Conservation (phyloP, 2,113 vertebrate species). For the Corvus cornix region DNA sequence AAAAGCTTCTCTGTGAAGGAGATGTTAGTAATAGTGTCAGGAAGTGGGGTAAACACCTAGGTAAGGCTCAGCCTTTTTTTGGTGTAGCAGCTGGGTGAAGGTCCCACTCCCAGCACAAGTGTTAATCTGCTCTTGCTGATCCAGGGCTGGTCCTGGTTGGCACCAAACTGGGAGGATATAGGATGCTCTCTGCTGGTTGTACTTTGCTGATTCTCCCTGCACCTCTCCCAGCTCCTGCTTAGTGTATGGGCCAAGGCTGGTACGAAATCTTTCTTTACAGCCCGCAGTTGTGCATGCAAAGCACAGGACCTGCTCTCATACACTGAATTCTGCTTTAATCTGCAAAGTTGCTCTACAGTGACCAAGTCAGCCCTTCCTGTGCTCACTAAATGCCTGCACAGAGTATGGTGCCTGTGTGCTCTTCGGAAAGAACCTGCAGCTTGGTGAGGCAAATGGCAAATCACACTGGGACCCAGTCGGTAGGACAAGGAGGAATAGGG, state of each 20-base stretch:
- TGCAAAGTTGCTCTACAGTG: neutral
- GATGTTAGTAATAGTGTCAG: neutral
- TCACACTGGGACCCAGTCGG: accelerated
- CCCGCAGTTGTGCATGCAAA: accelerated
- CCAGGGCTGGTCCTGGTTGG: neutral
- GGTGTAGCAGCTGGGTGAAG: neutral
- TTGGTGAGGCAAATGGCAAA: neutral
- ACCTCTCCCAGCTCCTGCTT: neutral
- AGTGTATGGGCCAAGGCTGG: accelerated
- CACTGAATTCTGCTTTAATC: neutral
- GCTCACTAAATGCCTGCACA: neutral
- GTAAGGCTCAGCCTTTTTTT: neutral
- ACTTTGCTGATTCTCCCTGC: neutral
- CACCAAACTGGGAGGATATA: neutral
- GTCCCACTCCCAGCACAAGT: accelerated
- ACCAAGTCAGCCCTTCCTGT: neutral
- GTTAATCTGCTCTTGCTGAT: neutral
- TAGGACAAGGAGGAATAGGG: neutral
- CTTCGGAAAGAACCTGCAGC: neutral
- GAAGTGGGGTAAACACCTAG: too few relatives aligned
- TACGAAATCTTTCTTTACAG: neutral
- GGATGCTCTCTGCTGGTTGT: neutral
- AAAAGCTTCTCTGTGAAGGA: neutral
- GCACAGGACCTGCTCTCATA: neutral
- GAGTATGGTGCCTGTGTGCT: accelerated